Evolutionary conservation across 2,797 vertebrate species (phyloP).

Genomic region (Xiphophorus birchmanni): DNA sequence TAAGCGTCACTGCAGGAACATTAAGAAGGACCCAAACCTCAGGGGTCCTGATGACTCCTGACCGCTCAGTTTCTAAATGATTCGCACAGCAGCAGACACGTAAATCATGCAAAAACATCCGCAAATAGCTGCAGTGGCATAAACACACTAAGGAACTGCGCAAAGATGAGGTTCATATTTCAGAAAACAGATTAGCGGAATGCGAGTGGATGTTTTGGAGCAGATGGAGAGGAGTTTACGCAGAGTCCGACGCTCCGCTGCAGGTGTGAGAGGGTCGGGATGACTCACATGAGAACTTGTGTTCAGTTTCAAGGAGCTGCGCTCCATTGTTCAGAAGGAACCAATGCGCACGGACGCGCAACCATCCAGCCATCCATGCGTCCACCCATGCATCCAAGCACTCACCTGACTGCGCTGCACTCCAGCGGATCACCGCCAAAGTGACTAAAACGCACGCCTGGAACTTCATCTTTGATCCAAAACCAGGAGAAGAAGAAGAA

Average conservation of each 20-base stretch:
- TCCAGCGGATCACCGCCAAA: slow-evolving; percentile 65
- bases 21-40: slow-evolving; percentile 45
- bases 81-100: slow-evolving; percentile 38
- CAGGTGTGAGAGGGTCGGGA: background rate
- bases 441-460: slow-evolving; percentile 70
- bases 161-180: background rate
- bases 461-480: slow-evolving; percentile 76
- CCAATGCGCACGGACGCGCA: slow-evolving; percentile 20
- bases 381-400: slow-evolving; percentile 7
- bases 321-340: background rate
- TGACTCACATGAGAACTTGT: slow-evolving; percentile 42
- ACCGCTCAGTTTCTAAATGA: slow-evolving; percentile 57
- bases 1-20: slow-evolving; percentile 13
- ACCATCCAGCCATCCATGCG: background rate
- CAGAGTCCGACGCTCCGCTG: slow-evolving; percentile 19
- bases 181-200: background rate
- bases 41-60: slow-evolving; percentile 39
- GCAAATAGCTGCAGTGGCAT: slow-evolving; percentile 22
- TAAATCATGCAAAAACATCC: slow-evolving; percentile 26
- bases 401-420: slow-evolving; percentile 82
- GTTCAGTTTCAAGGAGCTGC: slow-evolving; percentile 44
- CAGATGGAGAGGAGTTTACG: slow-evolving; percentile 42
- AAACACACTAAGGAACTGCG: background rate
- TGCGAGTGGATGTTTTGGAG: slow-evolving; percentile 9
- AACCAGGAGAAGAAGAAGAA: background rate